Conservation (phyloP, 2,797 vertebrate genomes). For the Tokudaia muenninki region DNA sequence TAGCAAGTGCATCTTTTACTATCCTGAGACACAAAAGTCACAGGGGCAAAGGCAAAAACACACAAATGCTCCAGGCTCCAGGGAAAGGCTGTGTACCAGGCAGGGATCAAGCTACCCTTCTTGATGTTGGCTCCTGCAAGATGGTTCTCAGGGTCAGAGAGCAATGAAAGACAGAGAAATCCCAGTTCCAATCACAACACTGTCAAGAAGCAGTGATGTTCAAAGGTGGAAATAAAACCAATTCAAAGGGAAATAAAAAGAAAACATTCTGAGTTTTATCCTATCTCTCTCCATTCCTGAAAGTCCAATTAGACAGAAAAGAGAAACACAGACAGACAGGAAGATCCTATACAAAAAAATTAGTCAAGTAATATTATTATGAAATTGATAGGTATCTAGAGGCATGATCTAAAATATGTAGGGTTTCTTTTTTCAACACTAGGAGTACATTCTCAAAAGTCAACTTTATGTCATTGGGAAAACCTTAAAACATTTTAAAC, state of each 20-base stretch:
- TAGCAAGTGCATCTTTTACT: background rate
- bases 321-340: background rate
- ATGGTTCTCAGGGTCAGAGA: background rate
- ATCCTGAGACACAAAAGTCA: background rate
- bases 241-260: background rate
- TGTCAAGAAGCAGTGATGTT: background rate
- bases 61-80: background rate
- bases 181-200: background rate
- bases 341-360: background rate
- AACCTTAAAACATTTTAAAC: background rate
- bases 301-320: background rate
- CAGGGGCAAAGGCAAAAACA: background rate
- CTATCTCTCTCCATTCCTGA: background rate
- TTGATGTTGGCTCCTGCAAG: background rate
- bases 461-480: background rate
- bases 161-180: background rate
- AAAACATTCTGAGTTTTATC: background rate
- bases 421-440: background rate
- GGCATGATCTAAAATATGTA: background rate
- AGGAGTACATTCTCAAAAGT: background rate
- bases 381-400: background rate
- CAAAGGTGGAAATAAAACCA: background rate
- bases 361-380: background rate
- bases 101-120: background rate
- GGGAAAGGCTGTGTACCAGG: background rate